Evolutionary conservation across 2,797 vertebrate species (phyloP).

Genomic region (Argyrosomus regius): DNA sequence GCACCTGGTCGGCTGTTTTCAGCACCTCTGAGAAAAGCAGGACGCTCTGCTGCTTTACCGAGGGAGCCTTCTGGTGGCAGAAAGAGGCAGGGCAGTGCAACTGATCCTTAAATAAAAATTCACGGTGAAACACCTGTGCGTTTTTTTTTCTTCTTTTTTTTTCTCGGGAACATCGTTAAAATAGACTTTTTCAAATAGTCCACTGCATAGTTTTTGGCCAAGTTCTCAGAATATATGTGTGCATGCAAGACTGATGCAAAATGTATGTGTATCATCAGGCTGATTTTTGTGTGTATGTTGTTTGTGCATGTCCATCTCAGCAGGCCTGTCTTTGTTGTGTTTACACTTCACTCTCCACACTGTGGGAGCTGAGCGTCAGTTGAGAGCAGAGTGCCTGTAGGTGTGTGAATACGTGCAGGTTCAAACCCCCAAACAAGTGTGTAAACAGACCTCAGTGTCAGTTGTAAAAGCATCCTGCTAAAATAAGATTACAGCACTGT

Average conservation of each 20-base stretch:
- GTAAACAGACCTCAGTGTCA: conserved; percentile 45
- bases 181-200: not conserved
- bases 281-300: conserved; percentile 2
- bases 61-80: conserved; percentile 89
- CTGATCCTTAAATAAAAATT: not conserved
- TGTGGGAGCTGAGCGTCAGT: conserved; percentile 44
- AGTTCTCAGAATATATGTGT: not conserved
- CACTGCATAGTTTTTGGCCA: not conserved
- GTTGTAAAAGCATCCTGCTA: conserved; percentile 16
- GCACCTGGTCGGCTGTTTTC: conserved; percentile 76
- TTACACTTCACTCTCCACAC: conserved; percentile 52
- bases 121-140: conserved; percentile 7
- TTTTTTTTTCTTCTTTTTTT: conserved; percentile 1
- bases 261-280: not conserved
- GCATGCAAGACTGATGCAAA: not conserved
- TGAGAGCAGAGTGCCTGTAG: conserved; percentile 40
- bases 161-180: not conserved
- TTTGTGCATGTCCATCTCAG: conserved; percentile 34
- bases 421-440: conserved; percentile 47
- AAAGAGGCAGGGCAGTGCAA: conserved; percentile 70
- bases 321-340: conserved; percentile 44
- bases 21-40: conserved; percentile 67
- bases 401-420: conserved; percentile 48
- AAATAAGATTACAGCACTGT: conserved; percentile 32
- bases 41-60: conserved; percentile 72